phyloP scores from a whole-genome alignment of 2,797 vertebrate species.

The Falco novaeseelandiae region DNA sequence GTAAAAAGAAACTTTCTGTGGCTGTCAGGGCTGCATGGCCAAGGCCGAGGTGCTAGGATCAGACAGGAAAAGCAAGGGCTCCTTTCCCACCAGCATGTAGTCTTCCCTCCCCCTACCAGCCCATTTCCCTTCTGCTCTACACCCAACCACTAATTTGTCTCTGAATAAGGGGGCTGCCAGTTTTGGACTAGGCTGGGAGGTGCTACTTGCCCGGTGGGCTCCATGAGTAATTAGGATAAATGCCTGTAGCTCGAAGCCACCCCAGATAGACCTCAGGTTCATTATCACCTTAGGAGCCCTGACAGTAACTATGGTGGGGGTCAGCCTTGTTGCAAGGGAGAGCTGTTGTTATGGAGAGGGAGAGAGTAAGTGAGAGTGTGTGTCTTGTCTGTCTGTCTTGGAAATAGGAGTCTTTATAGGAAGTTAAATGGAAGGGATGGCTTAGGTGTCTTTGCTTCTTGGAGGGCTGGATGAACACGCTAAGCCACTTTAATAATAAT shows the following conservation, averaged over 20 bases:
- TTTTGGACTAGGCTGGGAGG: background rate
- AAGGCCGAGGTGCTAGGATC: background rate
- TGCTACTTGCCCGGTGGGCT: background rate
- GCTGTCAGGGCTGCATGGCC: background rate
- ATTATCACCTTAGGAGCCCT: background rate
- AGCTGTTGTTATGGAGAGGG: background rate
- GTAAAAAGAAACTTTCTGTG: background rate
- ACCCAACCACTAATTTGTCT: background rate
- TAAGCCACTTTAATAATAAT: background rate
- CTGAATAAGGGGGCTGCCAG: background rate
- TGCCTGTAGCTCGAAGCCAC: background rate
- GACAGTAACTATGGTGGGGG: too few species aligned
- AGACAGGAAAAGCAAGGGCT: constrained; percentile 5
- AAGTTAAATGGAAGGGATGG: background rate
- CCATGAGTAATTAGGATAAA: background rate
- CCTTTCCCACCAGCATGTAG: constrained; percentile 39
- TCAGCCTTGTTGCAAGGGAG: background rate
- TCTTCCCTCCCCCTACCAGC: background rate
- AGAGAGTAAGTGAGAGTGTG: too few species aligned
- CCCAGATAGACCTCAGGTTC: background rate
- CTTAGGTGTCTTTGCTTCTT: background rate
- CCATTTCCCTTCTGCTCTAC: background rate
- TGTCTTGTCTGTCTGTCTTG: background rate
- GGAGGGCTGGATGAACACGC: background rate
- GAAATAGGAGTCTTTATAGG: background rate